phyloP scores from a whole-genome alignment of 2,888 invertebrate genomes.

The Nomada ferruginata region DNA sequence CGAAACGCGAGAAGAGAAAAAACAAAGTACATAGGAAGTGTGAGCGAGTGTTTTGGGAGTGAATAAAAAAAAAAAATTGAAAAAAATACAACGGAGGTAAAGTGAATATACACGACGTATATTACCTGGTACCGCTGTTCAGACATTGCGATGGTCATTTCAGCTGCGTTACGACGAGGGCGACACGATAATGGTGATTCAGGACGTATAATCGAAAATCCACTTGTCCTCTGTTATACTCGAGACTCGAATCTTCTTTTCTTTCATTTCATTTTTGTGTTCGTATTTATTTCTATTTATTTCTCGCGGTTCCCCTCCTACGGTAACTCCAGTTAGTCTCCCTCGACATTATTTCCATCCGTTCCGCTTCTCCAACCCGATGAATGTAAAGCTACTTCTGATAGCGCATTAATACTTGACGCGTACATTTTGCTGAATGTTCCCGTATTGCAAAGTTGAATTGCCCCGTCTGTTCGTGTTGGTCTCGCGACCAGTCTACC shows the following conservation, averaged over 20 bases:
- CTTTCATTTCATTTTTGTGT: background rate
- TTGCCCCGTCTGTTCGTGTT: background rate
- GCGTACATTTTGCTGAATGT: background rate
- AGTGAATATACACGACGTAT: conserved; percentile 46
- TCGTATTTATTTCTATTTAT: too few relatives aligned
- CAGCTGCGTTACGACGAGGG: conserved; percentile 57
- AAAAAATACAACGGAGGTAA: conserved; percentile 23
- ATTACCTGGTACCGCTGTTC: conserved; percentile 46
- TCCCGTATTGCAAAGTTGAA: background rate
- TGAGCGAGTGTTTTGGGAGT: conserved; percentile 31
- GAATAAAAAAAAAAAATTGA: background rate
- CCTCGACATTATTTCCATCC: too few relatives aligned
- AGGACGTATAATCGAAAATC: conserved; percentile 44
- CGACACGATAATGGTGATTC: conserved; percentile 59
- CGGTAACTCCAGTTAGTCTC: too few relatives aligned
- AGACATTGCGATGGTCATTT: conserved; percentile 53
- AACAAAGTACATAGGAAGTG: conserved; percentile 35
- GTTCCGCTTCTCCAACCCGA: too few relatives aligned
- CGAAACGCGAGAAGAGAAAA: conserved; percentile 43
- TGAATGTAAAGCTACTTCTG: too few relatives aligned
- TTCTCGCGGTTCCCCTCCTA: too few relatives aligned
- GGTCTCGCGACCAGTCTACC: background rate
- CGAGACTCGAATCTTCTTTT: background rate
- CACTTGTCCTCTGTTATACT: conserved; percentile 22
- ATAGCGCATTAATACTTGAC: background rate